Percentiles rank a stretch among this genome's conserved stretches.
phyloP scores from a whole-genome alignment of 2,888 invertebrate genomes.

The Crioceris asparagi region DNA sequence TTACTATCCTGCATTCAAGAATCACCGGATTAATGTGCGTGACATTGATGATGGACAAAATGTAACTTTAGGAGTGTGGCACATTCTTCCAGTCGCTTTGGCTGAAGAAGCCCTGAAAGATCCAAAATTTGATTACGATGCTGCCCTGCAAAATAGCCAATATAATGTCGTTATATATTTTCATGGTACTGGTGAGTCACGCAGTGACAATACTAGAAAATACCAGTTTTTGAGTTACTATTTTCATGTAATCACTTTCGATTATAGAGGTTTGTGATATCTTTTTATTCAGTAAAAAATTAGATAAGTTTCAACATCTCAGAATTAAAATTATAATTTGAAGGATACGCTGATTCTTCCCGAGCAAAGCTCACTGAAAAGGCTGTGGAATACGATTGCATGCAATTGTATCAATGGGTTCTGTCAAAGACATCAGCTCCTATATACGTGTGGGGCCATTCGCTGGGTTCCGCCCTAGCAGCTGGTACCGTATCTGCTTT shows the following conservation, averaged over 20 bases:
- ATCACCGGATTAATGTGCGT: constrained; percentile 50
- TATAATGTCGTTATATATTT: constrained; percentile 33
- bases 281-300: not conserved
- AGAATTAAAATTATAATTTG: too few relatives aligned
- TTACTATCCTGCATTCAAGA: constrained; percentile 51
- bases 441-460: constrained; percentile 36
- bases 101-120: constrained; percentile 40
- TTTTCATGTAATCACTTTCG: constrained; percentile 34
- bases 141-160: constrained; percentile 40
- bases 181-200: constrained; percentile 34
- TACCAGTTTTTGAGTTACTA: constrained; percentile 58
- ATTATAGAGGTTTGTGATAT: constrained; percentile 32
- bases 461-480: constrained; percentile 31
- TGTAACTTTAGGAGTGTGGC: constrained; percentile 54
- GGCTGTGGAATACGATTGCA: constrained; percentile 30
- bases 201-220: constrained; percentile 44
- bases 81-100: constrained; percentile 60
- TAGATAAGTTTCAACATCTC: too few relatives aligned
- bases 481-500: constrained; percentile 25
- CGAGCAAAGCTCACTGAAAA: constrained; percentile 27
- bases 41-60: constrained; percentile 25
- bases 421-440: constrained; percentile 21
- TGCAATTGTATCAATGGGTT: constrained; percentile 31
- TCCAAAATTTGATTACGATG: constrained; percentile 42
- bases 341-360: constrained; percentile 34